These are phyloP conservation scores for Astreopora myriophthalma DNA, from an alignment of 64 coral and sea anemone genomes.

Conservation along the genomic window DNA sequence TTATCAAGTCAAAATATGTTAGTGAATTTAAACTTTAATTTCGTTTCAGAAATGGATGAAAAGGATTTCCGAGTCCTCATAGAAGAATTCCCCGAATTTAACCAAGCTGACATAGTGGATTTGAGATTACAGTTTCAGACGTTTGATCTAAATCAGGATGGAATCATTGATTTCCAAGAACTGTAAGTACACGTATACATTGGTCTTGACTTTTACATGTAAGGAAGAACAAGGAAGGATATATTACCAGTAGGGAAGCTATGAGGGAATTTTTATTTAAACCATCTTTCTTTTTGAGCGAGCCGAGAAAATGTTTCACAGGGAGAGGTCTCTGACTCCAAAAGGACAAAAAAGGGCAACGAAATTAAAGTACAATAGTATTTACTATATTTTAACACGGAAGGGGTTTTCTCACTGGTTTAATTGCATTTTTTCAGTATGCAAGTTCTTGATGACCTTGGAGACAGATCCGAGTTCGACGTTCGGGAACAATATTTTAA, in stretches of 20 bases:
- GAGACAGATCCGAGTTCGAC: slow-evolving; percentile 60
- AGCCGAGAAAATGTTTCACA: too few species aligned
- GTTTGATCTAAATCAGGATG: slow-evolving; percentile 95
- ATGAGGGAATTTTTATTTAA: too few species aligned
- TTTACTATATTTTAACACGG: too few species aligned
- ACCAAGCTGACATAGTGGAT: slow-evolving; percentile 74
- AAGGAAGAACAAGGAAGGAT: too few species aligned
- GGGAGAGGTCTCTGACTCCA: too few species aligned
- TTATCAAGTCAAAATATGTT: background rate
- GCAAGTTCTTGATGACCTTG: slow-evolving; percentile 92
- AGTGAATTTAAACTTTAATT: background rate
- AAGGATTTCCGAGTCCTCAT: slow-evolving; percentile 58
- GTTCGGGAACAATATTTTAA: slow-evolving; percentile 71
- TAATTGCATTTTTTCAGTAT: slow-evolving; percentile 30
- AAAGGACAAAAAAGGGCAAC: background rate
- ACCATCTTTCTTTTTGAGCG: too few species aligned
- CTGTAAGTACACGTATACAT: slow-evolving; percentile 71
- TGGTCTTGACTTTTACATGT: too few species aligned
- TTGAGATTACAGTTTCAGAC: slow-evolving; percentile 88
- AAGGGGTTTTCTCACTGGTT: background rate
- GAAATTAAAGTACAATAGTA: background rate
- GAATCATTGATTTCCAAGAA: slow-evolving; percentile 85
- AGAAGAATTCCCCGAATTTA: slow-evolving; percentile 72
- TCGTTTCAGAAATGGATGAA: slow-evolving; percentile 81
- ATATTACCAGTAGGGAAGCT: too few species aligned